phyloP scores from a whole-genome alignment of 2,888 invertebrate genomes.

The Eilema griseolum region DNA sequence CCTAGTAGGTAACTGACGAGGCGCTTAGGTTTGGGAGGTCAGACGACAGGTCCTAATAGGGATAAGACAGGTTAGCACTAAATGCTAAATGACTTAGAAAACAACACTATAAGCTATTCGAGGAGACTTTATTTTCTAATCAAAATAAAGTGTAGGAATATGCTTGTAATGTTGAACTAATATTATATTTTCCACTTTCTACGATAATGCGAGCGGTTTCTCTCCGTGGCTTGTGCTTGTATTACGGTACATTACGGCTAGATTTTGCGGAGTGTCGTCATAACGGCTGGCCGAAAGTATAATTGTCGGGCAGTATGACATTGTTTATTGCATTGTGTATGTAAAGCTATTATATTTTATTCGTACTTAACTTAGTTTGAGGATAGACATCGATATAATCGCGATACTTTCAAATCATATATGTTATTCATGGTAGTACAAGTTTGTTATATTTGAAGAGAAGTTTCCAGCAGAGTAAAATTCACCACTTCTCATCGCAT shows the following conservation, averaged over 20 bases:
- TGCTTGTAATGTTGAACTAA: conserved; percentile 26
- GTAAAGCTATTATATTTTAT: too few relatives aligned
- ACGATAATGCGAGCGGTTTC: conserved; percentile 34
- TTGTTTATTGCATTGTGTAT: neutral
- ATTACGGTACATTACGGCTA: conserved; percentile 13
- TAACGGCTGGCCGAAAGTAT: conserved; percentile 3
- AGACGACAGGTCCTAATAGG: too few relatives aligned
- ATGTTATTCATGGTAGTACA: too few relatives aligned
- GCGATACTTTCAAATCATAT: too few relatives aligned
- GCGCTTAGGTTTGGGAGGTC: too few relatives aligned
- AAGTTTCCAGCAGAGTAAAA: too few relatives aligned
- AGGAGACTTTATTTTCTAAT: conserved; percentile 15
- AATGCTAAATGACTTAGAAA: too few relatives aligned
- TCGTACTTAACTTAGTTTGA: neutral
- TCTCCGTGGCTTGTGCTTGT: conserved; percentile 19
- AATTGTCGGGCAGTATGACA: neutral
- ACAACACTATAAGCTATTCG: neutral
- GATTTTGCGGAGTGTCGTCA: conserved; percentile 11
- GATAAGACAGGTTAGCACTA: neutral
- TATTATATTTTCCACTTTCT: conserved; percentile 44
- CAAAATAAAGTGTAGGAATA: conserved; percentile 27
- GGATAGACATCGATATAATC: neutral
- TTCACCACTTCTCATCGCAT: too few relatives aligned
- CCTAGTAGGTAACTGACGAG: too few relatives aligned
- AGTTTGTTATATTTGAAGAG: too few relatives aligned